Base-by-base conservation (phyloP, 2,797 vertebrate species). In the Anolis apletophallus region DNA sequence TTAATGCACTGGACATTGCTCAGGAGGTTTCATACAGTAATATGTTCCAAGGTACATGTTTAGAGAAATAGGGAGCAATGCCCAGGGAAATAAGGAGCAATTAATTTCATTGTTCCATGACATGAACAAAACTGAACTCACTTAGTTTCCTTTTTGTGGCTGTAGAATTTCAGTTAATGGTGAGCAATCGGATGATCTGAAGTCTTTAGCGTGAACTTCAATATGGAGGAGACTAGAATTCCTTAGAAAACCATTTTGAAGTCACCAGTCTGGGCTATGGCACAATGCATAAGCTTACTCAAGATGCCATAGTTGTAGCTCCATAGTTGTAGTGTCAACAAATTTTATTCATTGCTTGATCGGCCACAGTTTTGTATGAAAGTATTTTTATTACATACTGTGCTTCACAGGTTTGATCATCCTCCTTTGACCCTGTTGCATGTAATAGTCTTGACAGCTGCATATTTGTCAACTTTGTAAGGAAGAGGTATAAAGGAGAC, bases 401-500 rank as follows among this genome's bases (percentile, higher is more conserved):
- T 34, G 34, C 52, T 83, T 78, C 36, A 71, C 19, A 67, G 64
- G n/a, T 21, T 72, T 16, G 67, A 83, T 59, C 23, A 55, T 82
- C 80, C 59, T 68, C 17, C 26, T 64, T 71, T 79, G 84, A 85
- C 64, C 75, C 34, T 69, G n/a, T 78, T 78, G 86, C 74, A 40
- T 87, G 80, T 78, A 83, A 87, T 87, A 83, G 81, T 71, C 86
- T 87, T 87, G 67, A 36, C 68, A 57, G 68, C 73, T 87, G 67
- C 23, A 72, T 87, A 77, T 87, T 83, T 78, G 74, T 83, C 59
- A 59, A 57, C 16, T 23, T 83, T 19, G 40, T 72, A 72, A 72
- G 34, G 55, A 11, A 78, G 75, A 79, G 23, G 12, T 50, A 17
- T 57, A 46, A 32, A 8, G 32, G 81, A 11, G 13, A 23, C 57